These are phyloP conservation scores for Epinephelus fuscoguttatus DNA, from an alignment of 2,113 vertebrate species.

Conservation along the genomic window DNA sequence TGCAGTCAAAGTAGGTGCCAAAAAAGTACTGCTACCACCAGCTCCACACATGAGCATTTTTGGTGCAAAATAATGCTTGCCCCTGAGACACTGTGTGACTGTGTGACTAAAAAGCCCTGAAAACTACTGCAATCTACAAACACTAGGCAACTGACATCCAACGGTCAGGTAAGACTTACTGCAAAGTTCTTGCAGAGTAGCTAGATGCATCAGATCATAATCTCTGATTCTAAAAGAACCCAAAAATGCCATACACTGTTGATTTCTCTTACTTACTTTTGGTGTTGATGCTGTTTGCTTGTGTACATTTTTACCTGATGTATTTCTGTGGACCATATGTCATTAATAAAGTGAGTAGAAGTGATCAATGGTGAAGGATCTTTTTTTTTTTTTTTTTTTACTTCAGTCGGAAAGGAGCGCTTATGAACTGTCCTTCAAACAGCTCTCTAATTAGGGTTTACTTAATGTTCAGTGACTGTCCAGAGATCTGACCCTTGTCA, in stretches of 20 bases:
- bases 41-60: background rate
- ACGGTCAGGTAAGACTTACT: background rate
- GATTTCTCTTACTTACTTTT: background rate
- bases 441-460: too few species aligned
- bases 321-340: background rate
- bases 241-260: background rate
- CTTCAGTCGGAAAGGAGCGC: background rate
- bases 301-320: too few species aligned
- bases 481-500: background rate
- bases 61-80: background rate
- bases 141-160: background rate
- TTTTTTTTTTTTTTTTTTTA: background rate
- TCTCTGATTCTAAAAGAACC: background rate
- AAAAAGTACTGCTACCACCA: background rate
- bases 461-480: too few species aligned
- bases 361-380: background rate
- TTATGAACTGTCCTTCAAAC: too few species aligned
- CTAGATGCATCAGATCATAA: background rate
- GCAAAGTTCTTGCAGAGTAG: background rate
- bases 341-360: background rate
- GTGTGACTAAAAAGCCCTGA: background rate
- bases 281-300: background rate
- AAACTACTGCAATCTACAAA: background rate
- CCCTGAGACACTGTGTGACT: background rate
- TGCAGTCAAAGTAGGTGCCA: slow-evolving; percentile 22